Evolutionary conservation across 2,797 vertebrate species (phyloP), one percentile per base, ranked within the genome.

Genomic region (Pachyuromys duprasi): DNA sequence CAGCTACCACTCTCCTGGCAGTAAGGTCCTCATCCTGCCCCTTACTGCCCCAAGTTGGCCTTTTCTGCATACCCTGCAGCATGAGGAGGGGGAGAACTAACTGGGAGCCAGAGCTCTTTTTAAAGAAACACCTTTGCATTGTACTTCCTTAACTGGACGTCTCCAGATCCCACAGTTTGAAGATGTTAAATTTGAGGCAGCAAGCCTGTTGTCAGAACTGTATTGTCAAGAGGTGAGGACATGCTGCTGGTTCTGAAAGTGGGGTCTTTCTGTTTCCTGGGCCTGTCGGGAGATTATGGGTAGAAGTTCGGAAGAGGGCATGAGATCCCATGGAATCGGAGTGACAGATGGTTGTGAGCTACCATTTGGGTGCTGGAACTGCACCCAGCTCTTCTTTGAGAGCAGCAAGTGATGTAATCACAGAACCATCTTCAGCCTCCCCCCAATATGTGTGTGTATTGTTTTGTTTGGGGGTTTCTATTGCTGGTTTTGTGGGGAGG

Each of bases 181-280:
- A 98, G 99, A 99, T 98, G 99, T 99, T 72, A 99, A 99, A 98
- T 99, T 99, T 93, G 99, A 99, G 98, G 99, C 99, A 15, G 99
- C 99, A 65, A 99, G 99, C 98, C 99, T 99, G 90, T 98, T 99
- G 95, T 99, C 99, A 0, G 99, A 99, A 95, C 98, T 99, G 9
- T 99, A 99, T 95, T 99, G 99, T 97, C 99, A 99, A 98, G 99
- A 99, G 99, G 99, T 99, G 99, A 99, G 98, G 81, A 55, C 31
- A 42, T 2, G 0, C 18, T 3, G 31, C 28, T 49, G 1, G 70
- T 24, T 3, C 28, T 53, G 86, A 55, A 28, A 18, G 53, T 4
- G 33, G 12, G 63, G 26, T 20, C 11, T 74, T 13, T 62, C 33
- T 72, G 0, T n/a, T 5, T 4, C 42, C 11, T 60, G 3, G 36